Base-by-base conservation (phyloP, 2,888 invertebrate genomes). In the Thyatira batis region DNA sequence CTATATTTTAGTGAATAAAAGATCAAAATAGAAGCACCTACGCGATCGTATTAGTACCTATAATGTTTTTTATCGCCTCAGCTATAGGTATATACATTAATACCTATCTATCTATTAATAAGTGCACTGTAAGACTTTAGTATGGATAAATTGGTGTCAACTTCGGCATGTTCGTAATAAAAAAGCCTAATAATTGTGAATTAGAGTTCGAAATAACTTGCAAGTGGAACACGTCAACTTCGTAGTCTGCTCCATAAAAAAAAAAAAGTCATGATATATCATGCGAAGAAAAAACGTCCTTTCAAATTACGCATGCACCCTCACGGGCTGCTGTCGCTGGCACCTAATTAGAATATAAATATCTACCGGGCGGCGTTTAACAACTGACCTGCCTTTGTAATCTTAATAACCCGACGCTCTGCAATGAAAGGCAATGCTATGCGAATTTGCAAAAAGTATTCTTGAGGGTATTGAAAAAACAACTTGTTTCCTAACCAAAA, bases 301-400 rank as follows among this genome's bases (percentile, higher is more conserved):
- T 82, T 80, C 61, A 65, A 81, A 87, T 89, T 86, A 89, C 80
- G 78, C 82, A 88, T 89, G 87, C 86, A 89, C 87, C 87, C 86
- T 80, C 76, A 72, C 73, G 70, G 71, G 71, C 62, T 71, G 73
- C 78, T 80, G 84, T 77, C 71, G 84, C 80, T 80, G 83, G 82
- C 87, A 87, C 79, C 80, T 86, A 86, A 87, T 89, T 87, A 87
- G 78, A 89, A 89, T 90, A 85, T 85, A 84, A 87, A 87, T 86
- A 84, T 82, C 81, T 78, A 82, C 80, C 71, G 80, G 48, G 75
- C 77, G 77, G 69, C 77, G 80, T 84, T 87, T 81, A 85, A 77
- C 78, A 80, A 84, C 86, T 89, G 87, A 87, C 86, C 80, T 71
- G 71, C 76, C 73, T 82, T 84, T 87, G 80, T 84, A 79, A 85